Percentiles rank a stretch among this genome's conserved stretches.
These are phyloP conservation scores for Drosophila tristis DNA, from an alignment of 1,140 invertebrate species.

Conservation along the genomic window DNA sequence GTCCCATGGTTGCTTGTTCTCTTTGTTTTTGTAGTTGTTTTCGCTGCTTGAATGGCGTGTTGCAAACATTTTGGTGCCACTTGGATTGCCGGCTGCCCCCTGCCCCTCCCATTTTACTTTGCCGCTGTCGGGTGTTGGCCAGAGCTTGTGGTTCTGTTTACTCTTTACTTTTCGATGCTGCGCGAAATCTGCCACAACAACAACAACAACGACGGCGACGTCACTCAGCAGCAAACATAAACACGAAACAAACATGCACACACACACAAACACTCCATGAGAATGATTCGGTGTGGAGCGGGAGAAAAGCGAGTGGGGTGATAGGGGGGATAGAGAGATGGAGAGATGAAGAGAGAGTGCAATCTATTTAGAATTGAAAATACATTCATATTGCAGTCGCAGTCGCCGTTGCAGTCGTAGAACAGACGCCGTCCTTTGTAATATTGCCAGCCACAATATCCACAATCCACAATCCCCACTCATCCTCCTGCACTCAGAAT, in stretches of 20 bases:
- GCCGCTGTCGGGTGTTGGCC: no score
- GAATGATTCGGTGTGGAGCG: neutral
- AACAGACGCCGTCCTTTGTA: conserved; percentile 11
- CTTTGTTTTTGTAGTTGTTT: conserved; percentile 21
- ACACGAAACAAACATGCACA: conserved; percentile 27
- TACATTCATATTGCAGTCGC: conserved; percentile 46
- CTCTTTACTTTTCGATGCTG: conserved; percentile 63
- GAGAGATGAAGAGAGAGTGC: no score
- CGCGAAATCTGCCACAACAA: conserved; percentile 63
- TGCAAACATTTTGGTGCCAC: conserved; percentile 62
- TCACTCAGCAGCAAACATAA: conserved; percentile 62
- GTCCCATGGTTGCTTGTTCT: conserved; percentile 6
- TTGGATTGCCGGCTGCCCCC: conserved; percentile 3
- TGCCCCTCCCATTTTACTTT: no score
- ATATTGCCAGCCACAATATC: no score
- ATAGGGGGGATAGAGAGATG: no score
- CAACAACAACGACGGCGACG: conserved; percentile 40
- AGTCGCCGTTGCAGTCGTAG: neutral
- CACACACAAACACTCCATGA: conserved; percentile 8
- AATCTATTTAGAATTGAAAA: conserved; percentile 63
- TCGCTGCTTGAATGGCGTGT: conserved; percentile 36
- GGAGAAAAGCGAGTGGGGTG: no score
- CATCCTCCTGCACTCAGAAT: conserved; percentile 23
- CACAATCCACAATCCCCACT: conserved; percentile 9
- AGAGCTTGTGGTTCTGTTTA: conserved; percentile 5